phyloP scores from a whole-genome alignment of 2,113 vertebrate species.

The Chauna torquata region DNA sequence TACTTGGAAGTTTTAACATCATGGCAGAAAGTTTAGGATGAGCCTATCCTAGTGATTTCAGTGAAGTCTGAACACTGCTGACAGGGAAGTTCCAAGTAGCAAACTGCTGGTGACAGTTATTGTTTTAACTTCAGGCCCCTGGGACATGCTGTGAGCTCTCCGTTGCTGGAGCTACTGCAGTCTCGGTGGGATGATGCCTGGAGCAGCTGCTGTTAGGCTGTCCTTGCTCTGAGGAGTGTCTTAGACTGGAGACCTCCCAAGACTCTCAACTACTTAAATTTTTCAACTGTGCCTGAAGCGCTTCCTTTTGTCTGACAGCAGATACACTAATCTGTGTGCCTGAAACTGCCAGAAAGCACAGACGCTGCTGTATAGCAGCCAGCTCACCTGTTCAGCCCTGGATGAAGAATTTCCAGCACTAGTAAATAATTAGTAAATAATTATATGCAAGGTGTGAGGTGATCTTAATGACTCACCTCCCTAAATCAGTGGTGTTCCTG shows the following conservation, averaged over 20 bases:
- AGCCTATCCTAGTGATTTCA: neutral
- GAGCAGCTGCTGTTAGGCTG: neutral
- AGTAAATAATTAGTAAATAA: neutral
- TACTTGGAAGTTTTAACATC: neutral
- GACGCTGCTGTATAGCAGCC: neutral
- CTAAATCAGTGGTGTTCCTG: neutral
- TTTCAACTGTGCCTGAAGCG: neutral
- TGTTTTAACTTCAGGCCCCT: rapidly evolving
- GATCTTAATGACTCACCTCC: neutral
- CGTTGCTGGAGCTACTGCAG: neutral
- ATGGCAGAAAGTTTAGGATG: neutral
- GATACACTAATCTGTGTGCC: rapidly evolving
- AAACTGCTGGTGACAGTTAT: neutral
- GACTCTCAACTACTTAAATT: neutral
- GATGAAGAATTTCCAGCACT: neutral
- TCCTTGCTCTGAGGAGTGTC: neutral
- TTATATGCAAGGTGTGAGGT: neutral
- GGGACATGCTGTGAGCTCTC: neutral
- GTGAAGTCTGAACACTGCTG: neutral
- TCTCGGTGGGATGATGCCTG: neutral
- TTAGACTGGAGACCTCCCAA: neutral
- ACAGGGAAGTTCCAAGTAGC: neutral
- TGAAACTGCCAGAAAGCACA: neutral
- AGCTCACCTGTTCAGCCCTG: neutral
- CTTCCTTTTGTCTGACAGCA: neutral